Evolutionary conservation across 2,888 invertebrate species (phyloP).

Genomic region (Hirudinaria manillensis): DNA sequence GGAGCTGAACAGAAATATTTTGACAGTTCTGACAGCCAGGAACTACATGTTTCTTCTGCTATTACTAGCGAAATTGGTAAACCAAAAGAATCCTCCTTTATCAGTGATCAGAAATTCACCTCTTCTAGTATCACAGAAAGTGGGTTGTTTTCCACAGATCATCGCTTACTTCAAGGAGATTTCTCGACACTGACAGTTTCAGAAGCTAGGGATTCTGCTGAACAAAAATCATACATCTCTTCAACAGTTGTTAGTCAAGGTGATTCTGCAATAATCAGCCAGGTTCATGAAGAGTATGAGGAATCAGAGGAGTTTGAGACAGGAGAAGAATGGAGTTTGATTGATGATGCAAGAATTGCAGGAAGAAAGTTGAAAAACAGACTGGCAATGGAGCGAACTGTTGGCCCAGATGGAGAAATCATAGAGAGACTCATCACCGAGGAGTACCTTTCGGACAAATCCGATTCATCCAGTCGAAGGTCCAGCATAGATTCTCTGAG

Average conservation of each 20-base stretch:
- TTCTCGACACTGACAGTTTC: too few relatives aligned
- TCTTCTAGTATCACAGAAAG: background rate
- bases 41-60: too few relatives aligned
- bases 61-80: background rate
- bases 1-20: background rate
- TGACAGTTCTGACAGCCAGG: background rate
- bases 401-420: constrained; percentile 32
- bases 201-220: too few relatives aligned
- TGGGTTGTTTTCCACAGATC: background rate
- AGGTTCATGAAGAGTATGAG: background rate
- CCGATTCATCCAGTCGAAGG: constrained; percentile 25
- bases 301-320: constrained; percentile 25
- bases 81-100: background rate
- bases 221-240: too few relatives aligned
- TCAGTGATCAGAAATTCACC: background rate
- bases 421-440: constrained; percentile 30
- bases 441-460: constrained; percentile 31
- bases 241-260: too few relatives aligned
- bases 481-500: constrained; percentile 28
- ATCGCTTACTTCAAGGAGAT: too few relatives aligned
- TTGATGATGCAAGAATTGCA: constrained; percentile 2
- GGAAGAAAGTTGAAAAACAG: background rate
- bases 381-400: constrained; percentile 28
- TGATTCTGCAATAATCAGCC: too few relatives aligned
- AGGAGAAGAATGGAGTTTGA: constrained; percentile 29